Base-by-base conservation (phyloP, 2,797 vertebrate species). In the Lates japonicus region DNA sequence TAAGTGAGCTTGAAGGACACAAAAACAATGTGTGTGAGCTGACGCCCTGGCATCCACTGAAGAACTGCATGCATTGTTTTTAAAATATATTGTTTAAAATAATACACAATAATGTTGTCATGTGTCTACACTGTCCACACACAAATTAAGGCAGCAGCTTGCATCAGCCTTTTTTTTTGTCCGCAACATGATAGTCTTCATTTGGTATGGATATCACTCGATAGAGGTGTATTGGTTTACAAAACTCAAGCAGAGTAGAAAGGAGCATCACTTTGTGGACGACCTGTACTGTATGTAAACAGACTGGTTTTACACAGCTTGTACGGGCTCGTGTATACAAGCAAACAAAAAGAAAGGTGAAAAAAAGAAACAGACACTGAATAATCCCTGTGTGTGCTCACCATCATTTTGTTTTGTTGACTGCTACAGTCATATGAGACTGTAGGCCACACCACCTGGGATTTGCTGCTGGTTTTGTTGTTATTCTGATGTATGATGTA, bases 21-120 rank as follows among this genome's bases (percentile, higher is more conserved):
- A 80, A 61, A 79, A 84, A 90, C 85, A 93, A 91, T 90, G 74
- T 25, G 74, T 39, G 84, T 71, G 76, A 87, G 62, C 49, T 52
- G 76, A 88, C 20, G 64, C 62, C 74, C 73, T 70, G 83, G 74
- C 74, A 42, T 78, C 74, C 72, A 77, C 63, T 67, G 7, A 63
- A 83, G 48, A 78, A 77, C 74, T 42, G 73, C 49, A 46, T 31
- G 49, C 60, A 75, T 78, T 69, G 31, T 65, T 70, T 67, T 70
- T 37, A 51, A 72, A 29, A 58, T 41, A 33, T 59, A 75, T 25
- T 76, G 64, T 78, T 63, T 29, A 48, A 76, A 73, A 72, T 55
- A 41, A 70, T 58, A 44, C 5, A 61, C 78, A 76, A 58, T 77
- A 49, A 68, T 60, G 37, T 17, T 39, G 12, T 8, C 48, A 41